Conservation (phyloP, 2,113 vertebrate species). For the Myotis lucifugus region DNA sequence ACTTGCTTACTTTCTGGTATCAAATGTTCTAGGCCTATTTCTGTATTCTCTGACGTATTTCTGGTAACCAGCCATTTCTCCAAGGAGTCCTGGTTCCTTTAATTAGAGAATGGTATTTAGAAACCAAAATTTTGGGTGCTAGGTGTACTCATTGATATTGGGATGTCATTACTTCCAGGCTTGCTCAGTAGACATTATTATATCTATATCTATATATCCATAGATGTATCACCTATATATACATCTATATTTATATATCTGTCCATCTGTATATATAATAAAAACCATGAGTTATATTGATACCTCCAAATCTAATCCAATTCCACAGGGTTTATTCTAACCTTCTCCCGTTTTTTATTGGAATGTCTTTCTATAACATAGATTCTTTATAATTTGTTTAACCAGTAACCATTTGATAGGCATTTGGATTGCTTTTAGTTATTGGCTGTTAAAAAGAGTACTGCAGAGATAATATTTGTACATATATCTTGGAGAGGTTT, state of each 20-base stretch:
- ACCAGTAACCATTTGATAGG: background rate
- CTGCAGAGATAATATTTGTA: background rate
- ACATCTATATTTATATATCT: background rate
- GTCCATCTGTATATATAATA: background rate
- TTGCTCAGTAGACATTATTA: background rate
- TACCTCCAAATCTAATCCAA: background rate
- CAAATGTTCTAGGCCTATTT: background rate
- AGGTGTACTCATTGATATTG: background rate
- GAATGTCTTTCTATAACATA: background rate
- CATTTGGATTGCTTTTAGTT: constrained; percentile 18
- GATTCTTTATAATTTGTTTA: background rate
- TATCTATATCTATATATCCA: background rate
- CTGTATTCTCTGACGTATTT: background rate
- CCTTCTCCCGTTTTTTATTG: background rate
- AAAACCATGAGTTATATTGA: background rate
- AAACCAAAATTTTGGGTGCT: background rate
- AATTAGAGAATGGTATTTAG: constrained; percentile 12
- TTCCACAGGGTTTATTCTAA: background rate
- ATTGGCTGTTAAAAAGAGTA: constrained; percentile 7
- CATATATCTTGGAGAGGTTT: background rate
- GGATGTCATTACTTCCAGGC: background rate
- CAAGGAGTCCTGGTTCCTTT: background rate
- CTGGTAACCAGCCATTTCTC: constrained; percentile 1
- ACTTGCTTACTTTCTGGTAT: background rate
- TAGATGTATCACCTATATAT: background rate